Percentiles rank a stretch among this genome's conserved stretches.
Evolutionary conservation across 2,888 invertebrate genomes (phyloP).

Genomic region (Eupelmus urozonus): DNA sequence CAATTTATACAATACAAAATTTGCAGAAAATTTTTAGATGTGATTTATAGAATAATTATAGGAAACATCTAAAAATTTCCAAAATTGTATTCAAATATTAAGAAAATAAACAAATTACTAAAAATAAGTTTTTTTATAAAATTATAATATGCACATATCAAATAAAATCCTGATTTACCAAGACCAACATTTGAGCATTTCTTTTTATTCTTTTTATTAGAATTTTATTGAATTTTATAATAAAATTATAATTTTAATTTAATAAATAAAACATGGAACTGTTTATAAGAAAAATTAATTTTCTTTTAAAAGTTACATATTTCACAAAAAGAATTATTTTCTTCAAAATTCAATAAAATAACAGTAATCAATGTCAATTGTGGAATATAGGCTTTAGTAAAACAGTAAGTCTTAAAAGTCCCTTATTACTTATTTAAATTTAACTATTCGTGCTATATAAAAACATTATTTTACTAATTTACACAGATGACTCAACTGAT

Average conservation of each 20-base stretch:
- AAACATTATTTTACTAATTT: no score
- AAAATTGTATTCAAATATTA: background rate
- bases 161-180: constrained; percentile 29
- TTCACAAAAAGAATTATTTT: constrained; percentile 16
- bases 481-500: constrained; percentile 2
- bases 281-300: background rate
- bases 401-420: constrained; percentile 1
- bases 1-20: constrained; percentile 6
- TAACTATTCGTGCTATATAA: constrained; percentile 37
- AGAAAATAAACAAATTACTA: constrained; percentile 21
- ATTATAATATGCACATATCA: constrained; percentile 23
- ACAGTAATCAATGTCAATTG: background rate
- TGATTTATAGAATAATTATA: background rate
- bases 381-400: no score
- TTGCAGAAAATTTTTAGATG: background rate
- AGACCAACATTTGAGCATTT: no score
- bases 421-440: constrained; percentile 19
- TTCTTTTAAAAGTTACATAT: constrained; percentile 8
- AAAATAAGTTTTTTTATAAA: constrained; percentile 13
- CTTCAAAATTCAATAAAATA: constrained; percentile 1
- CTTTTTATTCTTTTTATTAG: no score
- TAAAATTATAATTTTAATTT: no score
- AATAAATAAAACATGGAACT: background rate
- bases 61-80: background rate
- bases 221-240: no score